Conservation (phyloP, 53 echinoderm and acorn worm species). For the Zoroaster sp. region DNA sequence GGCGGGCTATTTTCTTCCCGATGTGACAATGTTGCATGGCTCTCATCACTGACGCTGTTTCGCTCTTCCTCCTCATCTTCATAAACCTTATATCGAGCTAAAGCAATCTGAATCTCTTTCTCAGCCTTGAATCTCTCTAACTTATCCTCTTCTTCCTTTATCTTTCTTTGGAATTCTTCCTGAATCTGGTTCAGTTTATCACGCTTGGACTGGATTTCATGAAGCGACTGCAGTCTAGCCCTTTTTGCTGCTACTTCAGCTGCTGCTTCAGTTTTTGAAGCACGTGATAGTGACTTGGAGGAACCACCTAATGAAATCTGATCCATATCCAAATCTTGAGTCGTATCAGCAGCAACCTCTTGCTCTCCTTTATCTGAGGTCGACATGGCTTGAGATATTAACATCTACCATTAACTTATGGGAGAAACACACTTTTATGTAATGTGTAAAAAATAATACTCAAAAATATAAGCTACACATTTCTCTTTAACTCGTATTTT, state of each 20-base stretch:
- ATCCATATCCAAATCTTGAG: neutral
- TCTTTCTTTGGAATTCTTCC: neutral
- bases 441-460: no score
- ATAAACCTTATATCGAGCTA: conserved; percentile 11
- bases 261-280: neutral
- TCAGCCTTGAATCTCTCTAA: conserved; percentile 12
- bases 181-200: neutral
- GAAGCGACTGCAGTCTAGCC: neutral
- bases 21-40: neutral
- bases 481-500: no score
- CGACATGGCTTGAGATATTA: neutral
- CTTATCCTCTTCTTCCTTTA: conserved; percentile 19
- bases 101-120: neutral
- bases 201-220: neutral
- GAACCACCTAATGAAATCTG: neutral
- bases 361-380: neutral
- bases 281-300: neutral
- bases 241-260: conserved; percentile 1
- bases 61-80: conserved; percentile 11
- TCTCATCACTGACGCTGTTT: neutral
- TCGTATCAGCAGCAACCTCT: neutral
- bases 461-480: no score
- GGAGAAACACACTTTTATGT: no score
- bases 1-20: neutral
- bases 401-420: neutral